These are phyloP conservation scores for Dasyprocta punctata DNA, from an alignment of 2,113 vertebrate genomes.

Conservation along the genomic window DNA sequence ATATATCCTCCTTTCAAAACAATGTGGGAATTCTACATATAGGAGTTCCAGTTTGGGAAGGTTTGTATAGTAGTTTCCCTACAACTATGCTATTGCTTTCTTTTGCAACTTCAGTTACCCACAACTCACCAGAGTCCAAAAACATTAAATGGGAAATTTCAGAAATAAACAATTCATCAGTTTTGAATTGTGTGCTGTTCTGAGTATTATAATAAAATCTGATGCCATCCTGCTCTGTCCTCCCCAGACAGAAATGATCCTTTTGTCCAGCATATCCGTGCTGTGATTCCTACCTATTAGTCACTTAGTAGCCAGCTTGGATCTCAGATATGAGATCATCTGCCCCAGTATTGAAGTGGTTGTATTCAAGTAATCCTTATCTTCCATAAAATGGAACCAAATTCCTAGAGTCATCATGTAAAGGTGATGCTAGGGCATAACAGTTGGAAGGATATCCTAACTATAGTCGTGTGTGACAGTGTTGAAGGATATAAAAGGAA, in stretches of 20 bases:
- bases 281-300: background rate
- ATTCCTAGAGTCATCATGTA: background rate
- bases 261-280: background rate
- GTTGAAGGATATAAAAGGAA: background rate
- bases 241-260: background rate
- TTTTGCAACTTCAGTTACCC: background rate
- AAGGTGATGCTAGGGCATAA: too few relatives aligned
- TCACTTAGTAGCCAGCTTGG: background rate
- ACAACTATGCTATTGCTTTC: background rate
- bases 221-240: background rate
- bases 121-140: background rate
- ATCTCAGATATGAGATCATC: too few relatives aligned
- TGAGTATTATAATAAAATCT: background rate
- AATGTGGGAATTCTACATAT: background rate
- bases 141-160: background rate
- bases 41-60: background rate
- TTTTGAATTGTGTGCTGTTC: background rate
- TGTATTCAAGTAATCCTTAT: background rate
- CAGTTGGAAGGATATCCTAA: too few relatives aligned
- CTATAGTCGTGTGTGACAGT: background rate
- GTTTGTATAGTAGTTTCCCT: background rate
- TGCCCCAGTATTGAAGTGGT: background rate
- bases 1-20: background rate
- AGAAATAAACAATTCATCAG: background rate
- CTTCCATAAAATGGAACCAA: background rate